Percentiles rank a stretch among this genome's conserved stretches.
phyloP scores from a whole-genome alignment of 2,888 invertebrate genomes.

The Dicyrtoma fusca region DNA sequence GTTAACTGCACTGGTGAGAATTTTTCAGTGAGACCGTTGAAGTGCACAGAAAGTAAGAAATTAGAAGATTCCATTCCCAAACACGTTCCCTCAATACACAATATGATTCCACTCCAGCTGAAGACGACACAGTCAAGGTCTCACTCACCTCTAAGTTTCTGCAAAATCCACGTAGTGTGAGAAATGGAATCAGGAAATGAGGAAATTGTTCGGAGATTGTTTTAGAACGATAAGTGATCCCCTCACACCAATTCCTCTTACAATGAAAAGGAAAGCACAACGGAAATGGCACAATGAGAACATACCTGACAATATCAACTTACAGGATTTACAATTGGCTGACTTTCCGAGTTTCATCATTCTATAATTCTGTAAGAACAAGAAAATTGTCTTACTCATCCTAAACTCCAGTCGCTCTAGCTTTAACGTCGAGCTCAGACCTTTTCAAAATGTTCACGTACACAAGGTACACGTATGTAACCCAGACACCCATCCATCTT shows the following conservation, averaged over 20 bases:
- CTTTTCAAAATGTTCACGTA: background rate
- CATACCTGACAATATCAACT: slow-evolving; percentile 46
- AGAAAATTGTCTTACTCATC: slow-evolving; percentile 36
- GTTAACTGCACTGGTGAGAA: slow-evolving; percentile 31
- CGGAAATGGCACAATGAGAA: slow-evolving; percentile 48
- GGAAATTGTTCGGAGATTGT: slow-evolving; percentile 45
- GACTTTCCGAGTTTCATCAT: slow-evolving; percentile 47
- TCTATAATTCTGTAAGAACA: slow-evolving; percentile 31
- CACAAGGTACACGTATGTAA: background rate
- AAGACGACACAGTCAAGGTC: slow-evolving; percentile 39
- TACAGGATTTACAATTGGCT: slow-evolving; percentile 52
- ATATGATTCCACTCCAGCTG: slow-evolving; percentile 30
- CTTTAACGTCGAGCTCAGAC: background rate
- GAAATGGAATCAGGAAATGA: slow-evolving; percentile 47
- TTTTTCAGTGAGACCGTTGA: slow-evolving; percentile 21
- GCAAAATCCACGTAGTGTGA: slow-evolving; percentile 42
- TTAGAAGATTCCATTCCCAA: slow-evolving; percentile 17
- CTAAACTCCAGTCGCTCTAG: slow-evolving; percentile 7
- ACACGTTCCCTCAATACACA: slow-evolving; percentile 7
- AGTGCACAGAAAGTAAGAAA: background rate
- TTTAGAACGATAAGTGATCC: slow-evolving; percentile 41
- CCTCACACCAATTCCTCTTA: slow-evolving; percentile 29
- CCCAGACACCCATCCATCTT: background rate
- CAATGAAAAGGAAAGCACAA: slow-evolving; percentile 45
- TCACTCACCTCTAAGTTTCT: slow-evolving; percentile 33